Base-by-base conservation (phyloP, 2,888 invertebrate genomes). In the Hesperia comma region DNA sequence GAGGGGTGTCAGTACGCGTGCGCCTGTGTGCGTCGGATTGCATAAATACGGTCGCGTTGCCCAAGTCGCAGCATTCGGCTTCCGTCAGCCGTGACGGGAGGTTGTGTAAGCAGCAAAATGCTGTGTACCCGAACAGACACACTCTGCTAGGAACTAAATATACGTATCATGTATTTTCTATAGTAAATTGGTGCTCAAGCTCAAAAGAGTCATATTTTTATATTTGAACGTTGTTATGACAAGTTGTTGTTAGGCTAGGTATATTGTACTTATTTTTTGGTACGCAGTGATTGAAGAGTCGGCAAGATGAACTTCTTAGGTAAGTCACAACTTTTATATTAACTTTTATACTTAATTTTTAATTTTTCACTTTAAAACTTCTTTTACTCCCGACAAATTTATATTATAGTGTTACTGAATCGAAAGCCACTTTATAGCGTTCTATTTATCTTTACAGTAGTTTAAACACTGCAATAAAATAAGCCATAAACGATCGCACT, bases 101-200 rank as follows among this genome's bases (percentile, higher is more conserved):
- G 82, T 78, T 79, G 81, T 80, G 72, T 72, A 78, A 76, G 72
- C 80, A 66, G 66, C 79, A 75, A 76, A 80, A 86, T 76, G 76
- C 90, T 90, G 90, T 81, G 84, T 78, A 80, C 79, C 79, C 80
- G 78, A 77, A 79, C 82, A 83, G 78, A 80, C 82, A 83, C 82
- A 82, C 75, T 76, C 77, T 77, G 73, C 74, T 76, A 78, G 75
- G 70, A 74, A 77, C 73, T 78, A 86, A 86, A 84, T 78, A 90
- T 82, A 91, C 92, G 92, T 92, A 92, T 91, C 92, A 92, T 90
- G 84, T 86, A 87, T 83, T 84, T 81, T 87, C 80, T 86, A 86
- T 75, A 74, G 82, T 79, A 79, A 85, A 80, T 90, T 86, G 92
- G 92, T 92, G 92, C 92, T 92, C 91, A 91, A 90, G 80, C 79